phyloP scores from a whole-genome alignment of 2,888 invertebrate genomes.

The Parnassius apollo region DNA sequence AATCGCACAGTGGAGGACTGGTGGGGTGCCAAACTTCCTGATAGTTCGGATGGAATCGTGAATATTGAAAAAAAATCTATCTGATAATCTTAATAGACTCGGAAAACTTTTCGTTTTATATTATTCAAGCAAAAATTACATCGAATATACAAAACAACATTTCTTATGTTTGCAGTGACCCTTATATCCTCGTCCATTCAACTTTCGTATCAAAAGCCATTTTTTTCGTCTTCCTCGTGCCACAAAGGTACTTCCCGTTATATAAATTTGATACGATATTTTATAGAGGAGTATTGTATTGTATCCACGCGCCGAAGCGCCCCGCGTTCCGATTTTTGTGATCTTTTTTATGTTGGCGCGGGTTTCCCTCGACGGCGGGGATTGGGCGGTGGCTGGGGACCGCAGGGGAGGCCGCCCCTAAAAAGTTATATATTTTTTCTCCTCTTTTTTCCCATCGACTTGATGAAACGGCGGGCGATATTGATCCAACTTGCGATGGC shows the following conservation, averaged over 20 bases:
- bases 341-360: conserved; percentile 57
- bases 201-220: conserved; percentile 46
- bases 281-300: conserved; percentile 61
- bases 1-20: too few relatives aligned
- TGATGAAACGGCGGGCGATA: conserved; percentile 75
- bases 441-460: conserved; percentile 78
- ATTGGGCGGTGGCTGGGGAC: conserved; percentile 41
- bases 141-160: not conserved
- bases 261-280: conserved; percentile 77
- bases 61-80: too few relatives aligned
- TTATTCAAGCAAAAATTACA: not conserved
- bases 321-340: conserved; percentile 59
- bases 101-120: too few relatives aligned
- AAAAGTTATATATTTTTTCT: conserved; percentile 81
- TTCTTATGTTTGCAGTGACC: conserved; percentile 22
- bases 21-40: too few relatives aligned
- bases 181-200: conserved; percentile 48
- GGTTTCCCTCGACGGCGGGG: conserved; percentile 44
- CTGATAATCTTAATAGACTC: too few relatives aligned
- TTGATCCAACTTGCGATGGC: conserved; percentile 62
- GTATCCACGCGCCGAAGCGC: conserved; percentile 66
- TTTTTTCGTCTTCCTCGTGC: conserved; percentile 57
- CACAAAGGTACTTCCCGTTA: conserved; percentile 67
- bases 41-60: too few relatives aligned
- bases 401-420: conserved; percentile 68